Percentiles rank a stretch among this genome's conserved stretches.
Evolutionary conservation across 2,888 invertebrate genomes (phyloP).

Genomic region (Caenorhabditis wallacei): DNA sequence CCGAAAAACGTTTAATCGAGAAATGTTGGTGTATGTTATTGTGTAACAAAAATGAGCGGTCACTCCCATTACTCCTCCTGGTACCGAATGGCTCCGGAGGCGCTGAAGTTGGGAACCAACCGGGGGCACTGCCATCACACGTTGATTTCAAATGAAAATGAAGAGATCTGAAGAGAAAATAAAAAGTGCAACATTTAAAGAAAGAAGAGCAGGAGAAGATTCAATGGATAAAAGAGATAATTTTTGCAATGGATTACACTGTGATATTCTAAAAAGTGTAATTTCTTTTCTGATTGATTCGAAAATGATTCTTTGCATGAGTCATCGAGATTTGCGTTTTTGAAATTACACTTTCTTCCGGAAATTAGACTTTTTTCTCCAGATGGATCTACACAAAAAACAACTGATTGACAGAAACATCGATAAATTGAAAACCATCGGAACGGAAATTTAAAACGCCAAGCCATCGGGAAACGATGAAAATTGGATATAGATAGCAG

Average conservation of each 20-base stretch:
- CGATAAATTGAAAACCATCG: conserved; percentile 3
- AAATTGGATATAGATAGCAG: conserved; percentile 15
- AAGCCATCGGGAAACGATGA: conserved; percentile 9
- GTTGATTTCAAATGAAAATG: conserved; percentile 1
- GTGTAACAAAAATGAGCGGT: conserved; percentile 49
- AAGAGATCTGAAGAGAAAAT: no score
- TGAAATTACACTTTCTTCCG: conserved; percentile 10
- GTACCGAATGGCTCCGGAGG: conserved; percentile 48
- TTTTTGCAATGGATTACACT: conserved; percentile 34
- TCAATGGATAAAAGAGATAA: conserved; percentile 1
- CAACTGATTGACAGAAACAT: not conserved
- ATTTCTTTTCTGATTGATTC: conserved; percentile 23
- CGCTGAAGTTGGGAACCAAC: conserved; percentile 3
- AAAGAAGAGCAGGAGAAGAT: not conserved
- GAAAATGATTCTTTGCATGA: conserved; percentile 22
- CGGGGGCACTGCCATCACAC: conserved; percentile 14
- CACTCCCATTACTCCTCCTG: conserved; percentile 41
- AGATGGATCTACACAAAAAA: not conserved
- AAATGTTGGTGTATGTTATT: conserved; percentile 10
- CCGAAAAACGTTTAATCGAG: conserved; percentile 18
- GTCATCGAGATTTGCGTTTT: conserved; percentile 9
- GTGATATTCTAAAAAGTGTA: conserved; percentile 42
- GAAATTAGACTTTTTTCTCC: not conserved
- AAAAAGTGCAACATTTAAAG: conserved; percentile 26
- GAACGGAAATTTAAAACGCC: conserved; percentile 28